Evolutionary conservation across 2,113 vertebrate genomes (phyloP).

Genomic region (Corvus hawaiiensis): DNA sequence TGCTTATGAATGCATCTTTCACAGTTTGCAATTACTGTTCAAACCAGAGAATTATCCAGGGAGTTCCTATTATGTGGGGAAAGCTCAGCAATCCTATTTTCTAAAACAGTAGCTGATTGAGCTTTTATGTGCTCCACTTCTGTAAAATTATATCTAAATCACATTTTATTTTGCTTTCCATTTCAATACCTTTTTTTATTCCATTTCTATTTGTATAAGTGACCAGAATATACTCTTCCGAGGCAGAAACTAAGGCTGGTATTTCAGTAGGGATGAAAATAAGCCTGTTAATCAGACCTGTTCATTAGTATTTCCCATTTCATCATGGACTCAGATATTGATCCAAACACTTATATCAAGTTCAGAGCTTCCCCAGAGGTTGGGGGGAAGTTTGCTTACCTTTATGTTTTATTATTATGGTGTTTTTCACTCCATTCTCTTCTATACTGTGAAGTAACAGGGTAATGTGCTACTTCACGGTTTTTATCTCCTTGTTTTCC

Average conservation of each 20-base stretch:
- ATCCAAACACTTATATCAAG: neutral
- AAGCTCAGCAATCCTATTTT: conserved; percentile 1
- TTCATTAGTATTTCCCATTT: neutral
- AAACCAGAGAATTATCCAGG: neutral
- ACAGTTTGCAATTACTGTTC: neutral
- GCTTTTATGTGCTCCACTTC: neutral
- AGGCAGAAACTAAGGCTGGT: neutral
- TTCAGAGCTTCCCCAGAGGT: neutral
- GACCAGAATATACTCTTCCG: neutral
- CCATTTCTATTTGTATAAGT: neutral
- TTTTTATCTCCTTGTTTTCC: neutral
- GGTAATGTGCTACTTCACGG: neutral
- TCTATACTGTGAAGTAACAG: neutral
- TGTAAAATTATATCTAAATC: neutral
- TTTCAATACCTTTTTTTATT: neutral
- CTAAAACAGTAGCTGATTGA: neutral
- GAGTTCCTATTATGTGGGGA: neutral
- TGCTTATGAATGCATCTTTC: conserved; percentile 25
- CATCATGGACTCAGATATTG: neutral
- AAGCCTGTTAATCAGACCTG: neutral
- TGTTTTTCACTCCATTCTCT: neutral
- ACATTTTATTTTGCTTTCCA: neutral
- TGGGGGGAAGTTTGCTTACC: neutral
- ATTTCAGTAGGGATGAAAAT: neutral
- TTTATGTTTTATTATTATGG: neutral